Base-by-base conservation (phyloP, 2,888 invertebrate species). In the Bimastos eiseni region DNA sequence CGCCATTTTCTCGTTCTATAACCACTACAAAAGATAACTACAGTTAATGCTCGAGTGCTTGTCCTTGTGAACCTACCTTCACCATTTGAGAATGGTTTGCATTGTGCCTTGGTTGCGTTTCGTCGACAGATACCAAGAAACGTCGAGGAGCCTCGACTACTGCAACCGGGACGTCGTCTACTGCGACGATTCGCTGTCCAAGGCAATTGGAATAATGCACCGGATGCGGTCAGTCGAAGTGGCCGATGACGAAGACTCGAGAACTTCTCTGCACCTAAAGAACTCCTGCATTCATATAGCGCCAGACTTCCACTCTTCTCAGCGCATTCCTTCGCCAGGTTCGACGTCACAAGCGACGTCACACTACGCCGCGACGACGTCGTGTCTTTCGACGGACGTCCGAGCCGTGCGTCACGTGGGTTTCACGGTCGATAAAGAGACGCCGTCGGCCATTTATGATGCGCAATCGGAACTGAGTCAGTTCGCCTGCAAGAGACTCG, bases 311-410 rank as follows among this genome's bases (percentile, higher is more conserved):
- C 86, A 34, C 34, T 34, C 37, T 8, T 86, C 86, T 34, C 86
- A 86, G 34, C 24, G 36, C 24, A 36, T 21, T 34, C 37, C 86
- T 21, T 86, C 86, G 34, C 86, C 86, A 0, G 37, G n/a, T 21
- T 86, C 86, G 36, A 86, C 86, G 86, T 86, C 86, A 86, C 86
- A 86, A 36, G 34, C 86, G 86, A 86, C 86, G 86, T 86, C 86
- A 86, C 86, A 37, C 86, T 86, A 86, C 86, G 34, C 36, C 21
- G 86, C 34, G 36, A 24, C 86, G 34, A 86, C 86, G 86, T 36
- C 86, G 24, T n/a, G 70, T 70, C 30, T 70, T 70, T 70, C 70
- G 70, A 70, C 70, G n/a, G 70, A 70, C 70, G 11, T 70, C 0
- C 70, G 70, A 30, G n/a, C 70, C n/a, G 70, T 13, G n/a, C 33